Conservation (phyloP, 2,888 invertebrate genomes). For the Nowickia ferox region DNA sequence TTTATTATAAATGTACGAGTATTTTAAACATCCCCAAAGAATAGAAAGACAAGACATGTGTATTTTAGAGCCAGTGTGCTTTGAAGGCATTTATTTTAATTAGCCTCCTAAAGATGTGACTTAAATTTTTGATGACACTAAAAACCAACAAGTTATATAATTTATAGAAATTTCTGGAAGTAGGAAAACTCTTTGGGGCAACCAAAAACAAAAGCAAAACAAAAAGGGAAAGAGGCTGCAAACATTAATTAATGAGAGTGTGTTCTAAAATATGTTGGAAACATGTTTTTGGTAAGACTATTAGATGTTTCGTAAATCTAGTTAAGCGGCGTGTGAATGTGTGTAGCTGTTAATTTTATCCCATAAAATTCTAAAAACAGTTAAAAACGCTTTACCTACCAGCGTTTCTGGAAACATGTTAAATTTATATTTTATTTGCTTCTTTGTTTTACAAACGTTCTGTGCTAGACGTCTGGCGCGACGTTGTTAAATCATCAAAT, state of each 20-base stretch:
- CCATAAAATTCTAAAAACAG: conserved; percentile 61
- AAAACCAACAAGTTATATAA: conserved; percentile 46
- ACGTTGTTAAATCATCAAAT: conserved; percentile 77
- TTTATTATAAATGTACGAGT: conserved; percentile 34
- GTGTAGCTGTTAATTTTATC: conserved; percentile 41
- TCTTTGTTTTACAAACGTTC: conserved; percentile 11
- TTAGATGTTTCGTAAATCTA: conserved; percentile 46
- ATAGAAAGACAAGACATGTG: conserved; percentile 42
- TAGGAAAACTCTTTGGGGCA: neutral
- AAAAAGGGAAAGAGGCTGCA: neutral
- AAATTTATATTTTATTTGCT: neutral
- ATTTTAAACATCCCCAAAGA: conserved; percentile 47
- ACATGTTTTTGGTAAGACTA: conserved; percentile 14
- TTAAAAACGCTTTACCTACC: conserved; percentile 59
- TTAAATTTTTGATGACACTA: conserved; percentile 67
- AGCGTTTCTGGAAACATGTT: conserved; percentile 45
- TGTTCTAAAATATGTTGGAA: neutral
- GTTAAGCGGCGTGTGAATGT: conserved; percentile 50
- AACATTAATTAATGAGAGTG: conserved; percentile 36
- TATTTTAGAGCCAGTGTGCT: conserved; percentile 62
- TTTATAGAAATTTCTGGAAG: conserved; percentile 39
- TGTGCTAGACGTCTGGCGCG: conserved; percentile 75
- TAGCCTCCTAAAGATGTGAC: conserved; percentile 78
- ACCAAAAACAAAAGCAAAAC: neutral
- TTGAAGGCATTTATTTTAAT: conserved; percentile 80